These are phyloP conservation scores for Erebia aethiops DNA, from an alignment of 2,888 invertebrate species.

Conservation along the genomic window DNA sequence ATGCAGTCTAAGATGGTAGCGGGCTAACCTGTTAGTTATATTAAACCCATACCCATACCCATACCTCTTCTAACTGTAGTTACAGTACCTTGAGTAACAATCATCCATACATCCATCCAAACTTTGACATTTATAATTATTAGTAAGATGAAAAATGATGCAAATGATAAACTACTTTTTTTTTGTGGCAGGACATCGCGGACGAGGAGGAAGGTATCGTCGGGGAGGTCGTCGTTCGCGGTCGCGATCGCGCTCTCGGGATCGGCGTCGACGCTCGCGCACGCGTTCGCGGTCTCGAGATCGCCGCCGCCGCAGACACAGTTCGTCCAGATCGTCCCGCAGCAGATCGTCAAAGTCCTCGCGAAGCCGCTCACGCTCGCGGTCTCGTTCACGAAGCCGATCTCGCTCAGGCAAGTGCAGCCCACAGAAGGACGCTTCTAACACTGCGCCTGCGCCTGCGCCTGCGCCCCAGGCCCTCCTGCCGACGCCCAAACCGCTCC, in stretches of 20 bases:
- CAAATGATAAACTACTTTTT: conserved; percentile 2
- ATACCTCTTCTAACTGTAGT: too few relatives aligned
- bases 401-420: conserved; percentile 83
- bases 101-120: too few relatives aligned
- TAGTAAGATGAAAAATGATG: not conserved
- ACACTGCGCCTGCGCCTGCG: conserved; percentile 60
- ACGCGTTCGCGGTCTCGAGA: conserved; percentile 68
- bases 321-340: conserved; percentile 73
- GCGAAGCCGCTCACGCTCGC: conserved; percentile 63
- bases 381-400: conserved; percentile 74
- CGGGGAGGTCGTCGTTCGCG: conserved; percentile 56
- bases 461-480: conserved; percentile 55
- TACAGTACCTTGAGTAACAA: too few relatives aligned
- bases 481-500: conserved; percentile 56
- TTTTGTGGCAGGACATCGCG: conserved; percentile 63
- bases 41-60: too few relatives aligned
- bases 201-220: conserved; percentile 70
- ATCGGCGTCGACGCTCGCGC: conserved; percentile 60
- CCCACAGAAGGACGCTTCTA: conserved; percentile 64
- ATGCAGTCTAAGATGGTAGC: too few relatives aligned
- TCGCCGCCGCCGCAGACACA: conserved; percentile 72
- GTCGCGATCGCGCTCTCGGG: conserved; percentile 54
- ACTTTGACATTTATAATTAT: too few relatives aligned
- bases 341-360: conserved; percentile 73
- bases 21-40: too few relatives aligned